Conservation (phyloP, 2,888 invertebrate species). For the Rhaphigaster nebulosa region DNA sequence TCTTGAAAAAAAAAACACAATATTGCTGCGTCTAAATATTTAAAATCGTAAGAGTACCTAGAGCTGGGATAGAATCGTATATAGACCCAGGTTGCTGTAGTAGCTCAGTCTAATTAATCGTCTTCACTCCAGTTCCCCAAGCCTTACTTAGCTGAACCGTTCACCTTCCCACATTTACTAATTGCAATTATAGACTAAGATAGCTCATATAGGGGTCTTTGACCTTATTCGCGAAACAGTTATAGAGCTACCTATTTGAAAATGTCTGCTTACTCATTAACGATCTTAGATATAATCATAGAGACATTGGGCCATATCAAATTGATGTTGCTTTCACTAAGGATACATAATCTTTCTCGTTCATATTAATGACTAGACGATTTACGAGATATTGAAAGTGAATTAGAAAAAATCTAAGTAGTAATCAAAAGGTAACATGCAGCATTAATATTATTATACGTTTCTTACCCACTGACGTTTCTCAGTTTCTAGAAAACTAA, state of each 20-base stretch:
- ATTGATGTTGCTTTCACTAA: too few relatives aligned
- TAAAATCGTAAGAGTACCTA: neutral
- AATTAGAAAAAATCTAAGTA: too few relatives aligned
- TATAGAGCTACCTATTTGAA: neutral
- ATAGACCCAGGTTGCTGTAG: neutral
- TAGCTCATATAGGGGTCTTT: conserved; percentile 33
- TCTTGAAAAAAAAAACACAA: too few relatives aligned
- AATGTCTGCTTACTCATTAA: neutral
- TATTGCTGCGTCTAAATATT: neutral
- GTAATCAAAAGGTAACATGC: too few relatives aligned
- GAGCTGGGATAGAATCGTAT: neutral
- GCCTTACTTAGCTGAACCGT: conserved; percentile 43
- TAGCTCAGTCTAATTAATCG: conserved; percentile 34
- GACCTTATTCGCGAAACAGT: neutral
- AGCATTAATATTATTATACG: too few relatives aligned
- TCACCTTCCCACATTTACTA: conserved; percentile 55
- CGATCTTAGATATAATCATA: neutral
- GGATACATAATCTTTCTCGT: too few relatives aligned
- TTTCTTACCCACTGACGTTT: too few relatives aligned
- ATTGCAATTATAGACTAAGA: conserved; percentile 52
- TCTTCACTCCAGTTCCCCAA: conserved; percentile 53
- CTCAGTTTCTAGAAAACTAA: too few relatives aligned
- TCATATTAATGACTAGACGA: too few relatives aligned
- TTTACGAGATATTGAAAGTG: too few relatives aligned
- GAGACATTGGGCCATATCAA: neutral